Evolutionary conservation across 1,140 invertebrate species (phyloP).

Genomic region (Bemisia tabaci): DNA sequence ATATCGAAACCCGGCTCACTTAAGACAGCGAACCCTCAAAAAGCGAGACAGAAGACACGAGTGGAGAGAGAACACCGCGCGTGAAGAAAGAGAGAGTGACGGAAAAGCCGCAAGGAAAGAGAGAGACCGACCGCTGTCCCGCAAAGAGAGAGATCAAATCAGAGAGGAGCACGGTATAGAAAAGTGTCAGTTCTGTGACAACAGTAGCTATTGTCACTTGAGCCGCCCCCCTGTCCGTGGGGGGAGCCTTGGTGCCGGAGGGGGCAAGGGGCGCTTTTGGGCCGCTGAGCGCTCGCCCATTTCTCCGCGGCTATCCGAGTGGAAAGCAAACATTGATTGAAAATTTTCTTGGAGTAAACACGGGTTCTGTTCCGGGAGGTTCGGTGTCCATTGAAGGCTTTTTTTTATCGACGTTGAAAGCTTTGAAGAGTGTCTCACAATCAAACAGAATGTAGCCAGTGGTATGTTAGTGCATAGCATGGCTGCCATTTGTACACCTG

Average conservation of each 20-base stretch:
- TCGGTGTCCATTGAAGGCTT: no score
- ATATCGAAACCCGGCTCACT: background rate
- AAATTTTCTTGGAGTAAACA: background rate
- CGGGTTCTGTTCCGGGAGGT: no score
- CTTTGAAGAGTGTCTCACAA: no score
- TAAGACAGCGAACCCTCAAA: background rate
- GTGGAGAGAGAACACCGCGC: background rate
- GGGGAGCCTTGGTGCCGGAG: no score
- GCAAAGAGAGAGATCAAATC: background rate
- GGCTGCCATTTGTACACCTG: no score
- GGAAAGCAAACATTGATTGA: background rate
- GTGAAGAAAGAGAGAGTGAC: background rate
- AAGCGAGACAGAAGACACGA: background rate
- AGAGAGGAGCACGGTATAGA: background rate
- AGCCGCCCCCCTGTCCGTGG: no score
- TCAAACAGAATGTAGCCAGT: no score
- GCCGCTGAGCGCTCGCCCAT: no score
- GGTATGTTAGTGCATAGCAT: no score
- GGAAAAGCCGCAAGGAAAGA: conserved; percentile 1
- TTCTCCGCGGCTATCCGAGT: no score
- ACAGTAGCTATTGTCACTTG: background rate
- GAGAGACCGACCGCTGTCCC: background rate
- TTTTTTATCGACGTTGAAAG: no score
- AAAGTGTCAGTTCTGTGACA: background rate
- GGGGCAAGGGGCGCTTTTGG: no score